Percentiles rank a stretch among this genome's conserved stretches.
phyloP scores from a whole-genome alignment of 2,113 vertebrate species.

The Rissa tridactyla region DNA sequence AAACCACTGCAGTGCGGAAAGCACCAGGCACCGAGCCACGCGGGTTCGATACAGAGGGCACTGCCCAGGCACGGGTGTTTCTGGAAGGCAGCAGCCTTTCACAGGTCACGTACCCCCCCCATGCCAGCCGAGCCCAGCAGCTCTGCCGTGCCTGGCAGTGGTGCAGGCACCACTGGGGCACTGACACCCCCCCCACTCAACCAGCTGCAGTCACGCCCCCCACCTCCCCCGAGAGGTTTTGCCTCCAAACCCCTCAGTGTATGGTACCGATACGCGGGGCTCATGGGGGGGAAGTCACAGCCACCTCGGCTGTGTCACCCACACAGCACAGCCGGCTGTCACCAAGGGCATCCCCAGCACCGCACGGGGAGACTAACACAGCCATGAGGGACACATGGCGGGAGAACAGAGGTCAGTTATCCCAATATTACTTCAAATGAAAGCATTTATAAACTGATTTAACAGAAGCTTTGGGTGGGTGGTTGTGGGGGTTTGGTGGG shows the following conservation, averaged over 20 bases:
- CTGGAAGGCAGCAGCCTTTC: background rate
- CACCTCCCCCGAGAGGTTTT: background rate
- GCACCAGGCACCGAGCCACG: background rate
- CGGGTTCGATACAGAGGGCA: background rate
- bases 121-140: fast-evolving
- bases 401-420: background rate
- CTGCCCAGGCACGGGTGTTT: background rate
- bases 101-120: background rate
- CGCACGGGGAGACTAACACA: fast-evolving
- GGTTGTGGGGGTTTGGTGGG: background rate
- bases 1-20: background rate
- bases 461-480: background rate
- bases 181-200: background rate
- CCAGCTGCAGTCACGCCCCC: background rate
- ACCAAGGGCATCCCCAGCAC: background rate
- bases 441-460: background rate
- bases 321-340: background rate
- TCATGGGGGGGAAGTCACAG: background rate
- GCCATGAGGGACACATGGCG: fast-evolving
- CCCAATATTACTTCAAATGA: background rate
- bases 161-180: background rate
- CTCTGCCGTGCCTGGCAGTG: fast-evolving
- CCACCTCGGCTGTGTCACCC: background rate
- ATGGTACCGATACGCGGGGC: fast-evolving
- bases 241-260: background rate